These are phyloP conservation scores for Crotophaga sulcirostris DNA, from an alignment of 2,113 vertebrate species.

Conservation along the genomic window DNA sequence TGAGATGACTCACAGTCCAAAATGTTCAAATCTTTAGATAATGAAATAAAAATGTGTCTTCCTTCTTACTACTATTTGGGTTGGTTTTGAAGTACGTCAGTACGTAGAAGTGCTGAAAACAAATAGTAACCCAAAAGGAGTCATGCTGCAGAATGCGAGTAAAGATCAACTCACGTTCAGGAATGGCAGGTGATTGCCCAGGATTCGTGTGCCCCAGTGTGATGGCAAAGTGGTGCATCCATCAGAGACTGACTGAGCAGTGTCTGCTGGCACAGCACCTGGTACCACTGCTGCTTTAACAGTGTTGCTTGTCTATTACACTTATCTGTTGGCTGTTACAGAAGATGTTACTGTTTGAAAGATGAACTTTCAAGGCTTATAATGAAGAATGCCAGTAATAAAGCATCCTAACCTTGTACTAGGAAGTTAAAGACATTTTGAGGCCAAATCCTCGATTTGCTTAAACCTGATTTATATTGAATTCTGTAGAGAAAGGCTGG, in stretches of 20 bases:
- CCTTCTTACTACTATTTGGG: neutral
- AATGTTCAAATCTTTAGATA: neutral
- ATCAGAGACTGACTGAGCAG: neutral
- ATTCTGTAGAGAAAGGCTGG: neutral
- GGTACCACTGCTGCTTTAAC: neutral
- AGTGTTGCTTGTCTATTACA: neutral
- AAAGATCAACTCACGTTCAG: neutral
- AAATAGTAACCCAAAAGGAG: neutral
- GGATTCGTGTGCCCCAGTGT: neutral
- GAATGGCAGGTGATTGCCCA: neutral
- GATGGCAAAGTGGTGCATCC: neutral
- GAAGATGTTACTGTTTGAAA: neutral
- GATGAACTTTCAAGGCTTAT: neutral
- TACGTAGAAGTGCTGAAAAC: neutral
- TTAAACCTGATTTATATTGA: neutral
- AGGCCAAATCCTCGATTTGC: neutral
- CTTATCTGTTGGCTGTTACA: neutral
- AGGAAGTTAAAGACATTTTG: neutral
- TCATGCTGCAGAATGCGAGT: neutral
- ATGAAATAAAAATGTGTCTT: neutral
- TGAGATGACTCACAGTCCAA: neutral
- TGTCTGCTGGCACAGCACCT: neutral
- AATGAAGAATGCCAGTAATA: neutral
- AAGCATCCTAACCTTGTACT: neutral
- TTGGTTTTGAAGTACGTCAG: neutral